A percentile compares a stretch with the other conserved stretches of the same genome.
These are phyloP conservation scores for Oriolus oriolus DNA, from an alignment of 2,113 vertebrate species.

Conservation along the genomic window DNA sequence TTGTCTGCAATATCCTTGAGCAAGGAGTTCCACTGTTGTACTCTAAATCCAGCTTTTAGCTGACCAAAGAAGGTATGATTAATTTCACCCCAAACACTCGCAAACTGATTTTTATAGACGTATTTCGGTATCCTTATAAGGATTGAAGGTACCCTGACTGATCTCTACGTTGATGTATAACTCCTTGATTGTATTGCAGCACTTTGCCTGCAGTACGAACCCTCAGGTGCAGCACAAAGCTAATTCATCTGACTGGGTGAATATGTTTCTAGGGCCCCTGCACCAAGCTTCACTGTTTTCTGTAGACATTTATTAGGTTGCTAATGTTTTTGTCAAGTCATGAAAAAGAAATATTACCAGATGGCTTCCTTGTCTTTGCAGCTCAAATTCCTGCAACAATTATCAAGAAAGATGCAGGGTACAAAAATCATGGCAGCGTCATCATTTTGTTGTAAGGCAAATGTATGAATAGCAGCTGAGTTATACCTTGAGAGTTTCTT, in stretches of 20 bases:
- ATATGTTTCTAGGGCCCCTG: not conserved
- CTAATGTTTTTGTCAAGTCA: not conserved
- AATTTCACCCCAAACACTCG: not conserved
- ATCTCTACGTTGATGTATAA: not conserved
- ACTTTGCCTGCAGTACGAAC: not conserved
- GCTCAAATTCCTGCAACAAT: not conserved
- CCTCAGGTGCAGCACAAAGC: not conserved
- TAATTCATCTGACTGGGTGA: not conserved
- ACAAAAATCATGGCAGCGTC: not conserved
- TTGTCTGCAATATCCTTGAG: not conserved
- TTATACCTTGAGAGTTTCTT: not conserved
- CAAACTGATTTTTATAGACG: not conserved
- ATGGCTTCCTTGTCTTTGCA: not conserved
- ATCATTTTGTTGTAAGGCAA: not conserved
- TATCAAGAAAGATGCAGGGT: not conserved
- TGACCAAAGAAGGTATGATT: not conserved
- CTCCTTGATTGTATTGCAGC: not conserved
- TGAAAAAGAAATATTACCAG: not conserved
- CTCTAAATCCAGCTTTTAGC: not conserved
- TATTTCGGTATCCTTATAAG: not conserved
- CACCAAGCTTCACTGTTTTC: not conserved
- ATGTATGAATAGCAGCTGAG: not conserved
- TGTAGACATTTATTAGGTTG: not conserved
- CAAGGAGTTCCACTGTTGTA: not conserved
- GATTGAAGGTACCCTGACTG: not conserved